Evolutionary conservation across 2,888 invertebrate genomes (phyloP), one percentile per base, ranked within the genome.

Genomic region (Phengaris arion): DNA sequence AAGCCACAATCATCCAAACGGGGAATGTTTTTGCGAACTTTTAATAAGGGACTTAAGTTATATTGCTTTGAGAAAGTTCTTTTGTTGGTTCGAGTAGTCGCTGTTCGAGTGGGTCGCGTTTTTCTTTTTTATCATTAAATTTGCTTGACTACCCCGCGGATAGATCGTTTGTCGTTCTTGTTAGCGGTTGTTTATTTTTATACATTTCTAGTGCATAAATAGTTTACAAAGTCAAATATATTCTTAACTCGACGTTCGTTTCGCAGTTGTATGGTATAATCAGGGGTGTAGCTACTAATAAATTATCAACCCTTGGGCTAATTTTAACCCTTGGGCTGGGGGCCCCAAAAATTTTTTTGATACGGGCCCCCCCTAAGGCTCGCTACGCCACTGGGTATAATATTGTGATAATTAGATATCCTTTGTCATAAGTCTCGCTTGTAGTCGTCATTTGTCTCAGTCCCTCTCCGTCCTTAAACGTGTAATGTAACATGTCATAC

Each of bases 1-100:
- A 89, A 88, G 81, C 82, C 82, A 84, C 82, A 77, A 77, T 79
- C 82, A 82, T 84, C 86, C 85, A 83, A 85, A 83, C 81, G 81
- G 81, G 78, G 82, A 78, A 80, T 81, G 81, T 81, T 82, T 81
- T 79, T 74, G 76, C 76, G 55, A 78, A 79, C 78, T 82, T 83
- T 82, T 82, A 82, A 81, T 82, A 81, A 81, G 81, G 79, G 81
- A 80, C 82, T 82, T 79, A 81, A 79, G 78, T 81, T 80, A 77
- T 77, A 79, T 80, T 78, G 77, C 77, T 79, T 78, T 77, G 77
- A 78, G 76, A 77, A 79, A 78, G 74, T 80, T 74, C 78, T 79
- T 77, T 79, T 79, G 76, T 80, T 77, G 55, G 76, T 73, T 46
- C 48, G 55, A 79, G 76, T 75, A 74, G 75, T 74, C 74, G 76